A percentile compares a stretch with the other conserved stretches of the same genome.
Conservation (phyloP, 2,113 vertebrate species). For the Podilymbus podiceps region DNA sequence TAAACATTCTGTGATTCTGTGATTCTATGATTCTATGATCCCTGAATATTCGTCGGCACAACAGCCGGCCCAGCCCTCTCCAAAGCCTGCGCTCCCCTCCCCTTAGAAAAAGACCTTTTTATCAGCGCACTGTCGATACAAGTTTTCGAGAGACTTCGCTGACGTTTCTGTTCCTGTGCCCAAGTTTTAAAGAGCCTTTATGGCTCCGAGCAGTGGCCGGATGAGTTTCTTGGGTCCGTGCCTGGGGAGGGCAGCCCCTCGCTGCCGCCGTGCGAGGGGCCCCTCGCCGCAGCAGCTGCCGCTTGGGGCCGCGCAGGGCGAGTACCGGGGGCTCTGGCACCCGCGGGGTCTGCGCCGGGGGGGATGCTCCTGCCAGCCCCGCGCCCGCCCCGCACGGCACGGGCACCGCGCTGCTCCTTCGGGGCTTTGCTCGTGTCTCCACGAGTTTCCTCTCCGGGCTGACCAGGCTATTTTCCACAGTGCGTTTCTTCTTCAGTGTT, state of each 20-base stretch:
- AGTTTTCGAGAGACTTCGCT: neutral
- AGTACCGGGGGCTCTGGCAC: no score
- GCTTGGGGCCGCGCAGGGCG: neutral
- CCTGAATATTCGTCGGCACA: rapidly evolving
- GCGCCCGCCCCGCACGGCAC: rapidly evolving
- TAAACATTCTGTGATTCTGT: no score
- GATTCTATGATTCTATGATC: no score
- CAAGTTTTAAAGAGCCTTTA: neutral
- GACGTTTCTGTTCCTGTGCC: rapidly evolving
- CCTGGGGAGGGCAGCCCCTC: rapidly evolving
- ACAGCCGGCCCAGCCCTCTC: neutral
- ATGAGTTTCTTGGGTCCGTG: rapidly evolving
- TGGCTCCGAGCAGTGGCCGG: neutral
- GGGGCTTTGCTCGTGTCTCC: rapidly evolving
- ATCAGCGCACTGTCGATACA: rapidly evolving
- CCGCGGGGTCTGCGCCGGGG: rapidly evolving
- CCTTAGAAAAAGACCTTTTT: no score
- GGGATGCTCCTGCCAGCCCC: neutral
- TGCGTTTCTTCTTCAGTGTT: neutral
- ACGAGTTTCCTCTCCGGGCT: neutral
- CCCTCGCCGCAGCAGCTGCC: rapidly evolving
- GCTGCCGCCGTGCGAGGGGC: rapidly evolving
- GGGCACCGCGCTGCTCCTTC: neutral
- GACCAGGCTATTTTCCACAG: neutral
- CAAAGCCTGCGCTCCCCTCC: no score